Evolutionary conservation across 1,140 invertebrate species (phyloP).

Genomic region (Macrostomum lignano): DNA sequence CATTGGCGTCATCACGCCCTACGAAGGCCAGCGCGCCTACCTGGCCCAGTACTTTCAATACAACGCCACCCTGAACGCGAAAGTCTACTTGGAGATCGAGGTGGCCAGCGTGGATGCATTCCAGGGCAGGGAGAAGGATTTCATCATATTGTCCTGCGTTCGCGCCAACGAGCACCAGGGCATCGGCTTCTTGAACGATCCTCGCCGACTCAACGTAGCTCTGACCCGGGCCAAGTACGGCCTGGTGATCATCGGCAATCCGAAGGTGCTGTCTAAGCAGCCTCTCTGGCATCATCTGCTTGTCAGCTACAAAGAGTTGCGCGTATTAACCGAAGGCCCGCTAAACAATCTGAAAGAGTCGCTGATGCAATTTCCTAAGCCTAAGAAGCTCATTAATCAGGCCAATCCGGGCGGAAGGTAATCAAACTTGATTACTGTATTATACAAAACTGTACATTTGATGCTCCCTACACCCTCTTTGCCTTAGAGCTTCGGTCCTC

Average conservation of each 20-base stretch:
- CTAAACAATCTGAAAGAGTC: constrained; percentile 86
- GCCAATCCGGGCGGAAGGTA: constrained; percentile 80
- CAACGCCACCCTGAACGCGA: constrained; percentile 74
- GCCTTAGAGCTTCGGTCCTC: no score
- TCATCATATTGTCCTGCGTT: constrained; percentile 64
- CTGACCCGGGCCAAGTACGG: constrained; percentile 56
- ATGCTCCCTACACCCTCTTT: no score
- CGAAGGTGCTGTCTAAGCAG: constrained; percentile 88
- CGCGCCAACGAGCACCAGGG: constrained; percentile 68
- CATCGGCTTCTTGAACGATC: constrained; percentile 80
- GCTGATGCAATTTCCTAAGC: constrained; percentile 61
- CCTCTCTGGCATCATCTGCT: constrained; percentile 90
- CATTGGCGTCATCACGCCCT: constrained; percentile 97
- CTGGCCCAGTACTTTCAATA: constrained; percentile 95
- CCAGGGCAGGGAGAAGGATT: constrained; percentile 75
- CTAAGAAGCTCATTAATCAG: constrained; percentile 67
- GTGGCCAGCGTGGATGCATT: constrained; percentile 98
- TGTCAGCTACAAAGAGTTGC: constrained; percentile 87
- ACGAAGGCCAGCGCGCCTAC: constrained; percentile 91
- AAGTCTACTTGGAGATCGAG: constrained; percentile 91
- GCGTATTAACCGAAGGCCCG: constrained; percentile 84
- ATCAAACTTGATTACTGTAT: no score
- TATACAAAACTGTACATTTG: no score
- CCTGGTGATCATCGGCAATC: constrained; percentile 92
- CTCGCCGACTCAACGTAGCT: constrained; percentile 80